Base-by-base conservation (phyloP, 2,797 vertebrate genomes). In the Momotus momota region DNA sequence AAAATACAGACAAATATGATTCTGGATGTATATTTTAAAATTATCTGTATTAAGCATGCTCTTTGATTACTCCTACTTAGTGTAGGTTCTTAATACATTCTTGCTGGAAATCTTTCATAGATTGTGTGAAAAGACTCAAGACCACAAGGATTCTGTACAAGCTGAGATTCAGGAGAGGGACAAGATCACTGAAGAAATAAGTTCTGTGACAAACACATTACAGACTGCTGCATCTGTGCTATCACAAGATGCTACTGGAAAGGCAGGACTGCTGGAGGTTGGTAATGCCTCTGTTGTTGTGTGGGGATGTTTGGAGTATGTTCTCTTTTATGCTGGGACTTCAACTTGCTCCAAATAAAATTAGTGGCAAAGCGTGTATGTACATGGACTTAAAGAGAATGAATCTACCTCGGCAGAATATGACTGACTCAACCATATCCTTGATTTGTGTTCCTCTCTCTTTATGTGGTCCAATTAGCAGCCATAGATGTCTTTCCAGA, bases 161-260 rank as follows among this genome's bases (percentile, higher is more conserved):
- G 65, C 62, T 48, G 99, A 99, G 97, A 96, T 99, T 93, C 98
- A 98, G 94, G 98, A 98, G 43, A 98, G 99, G 79, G 98, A 98
- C 27, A 97, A 97, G 88, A 80, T 99, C 33, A 96, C 65, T 27
- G 98, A 98, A 94, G 98, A 99, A 95, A 98, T 99, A 86, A 97
- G 91, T 57, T 96, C 96, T 10, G 92, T 99, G 65, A 97, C 84
- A 92, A 97, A 96, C 46, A 98, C 98, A 70, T 92, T 99, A 58
- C 96, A 97, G 70, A 90, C 93, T 51, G 85, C 94, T 31, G 60
- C 90, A 41, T 72, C 93, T 87, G 75, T 92, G 14, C 89, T 98
- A 49, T 9, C 61, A 29, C 91, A 97, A 52, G 97, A 92, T 23
- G 67, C 94, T 29, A 81, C 91, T 67, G 97, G 97, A 90, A 98